Evolutionary conservation across 2,888 invertebrate genomes (phyloP).

Genomic region (Eupithecia centaureata): DNA sequence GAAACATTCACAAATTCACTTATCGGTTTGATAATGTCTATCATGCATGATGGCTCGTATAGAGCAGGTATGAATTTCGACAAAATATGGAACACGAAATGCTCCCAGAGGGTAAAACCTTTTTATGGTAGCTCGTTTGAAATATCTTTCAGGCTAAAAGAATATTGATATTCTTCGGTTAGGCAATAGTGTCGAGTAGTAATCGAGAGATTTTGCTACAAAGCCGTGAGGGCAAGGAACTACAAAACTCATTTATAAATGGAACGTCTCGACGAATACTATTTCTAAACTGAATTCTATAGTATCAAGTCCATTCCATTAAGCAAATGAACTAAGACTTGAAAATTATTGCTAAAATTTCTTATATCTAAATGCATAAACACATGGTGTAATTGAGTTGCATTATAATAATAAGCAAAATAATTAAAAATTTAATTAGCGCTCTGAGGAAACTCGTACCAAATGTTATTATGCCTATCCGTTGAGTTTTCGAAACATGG

Average conservation of each 20-base stretch:
- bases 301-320: no score
- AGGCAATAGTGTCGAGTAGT: background rate
- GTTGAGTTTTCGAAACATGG: background rate
- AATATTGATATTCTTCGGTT: constrained; percentile 1
- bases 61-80: constrained; percentile 25
- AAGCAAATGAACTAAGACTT: background rate
- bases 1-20: constrained; percentile 12
- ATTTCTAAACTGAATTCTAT: no score
- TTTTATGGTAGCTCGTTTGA: constrained; percentile 24
- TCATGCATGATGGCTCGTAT: constrained; percentile 22
- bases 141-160: background rate
- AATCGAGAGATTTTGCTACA: background rate
- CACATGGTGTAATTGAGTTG: no score
- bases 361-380: no score
- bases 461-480: background rate
- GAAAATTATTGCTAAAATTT: background rate
- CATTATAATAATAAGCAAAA: background rate
- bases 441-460: background rate
- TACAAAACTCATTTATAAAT: background rate
- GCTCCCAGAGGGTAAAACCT: constrained; percentile 19
- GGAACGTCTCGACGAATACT: background rate
- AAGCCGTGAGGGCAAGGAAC: background rate
- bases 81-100: constrained; percentile 26
- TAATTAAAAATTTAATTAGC: background rate
- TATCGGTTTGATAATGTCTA: constrained; percentile 23